Evolutionary conservation across 2,888 invertebrate genomes (phyloP), one percentile per base, ranked within the genome.

Genomic region (Epinotia nisella): DNA sequence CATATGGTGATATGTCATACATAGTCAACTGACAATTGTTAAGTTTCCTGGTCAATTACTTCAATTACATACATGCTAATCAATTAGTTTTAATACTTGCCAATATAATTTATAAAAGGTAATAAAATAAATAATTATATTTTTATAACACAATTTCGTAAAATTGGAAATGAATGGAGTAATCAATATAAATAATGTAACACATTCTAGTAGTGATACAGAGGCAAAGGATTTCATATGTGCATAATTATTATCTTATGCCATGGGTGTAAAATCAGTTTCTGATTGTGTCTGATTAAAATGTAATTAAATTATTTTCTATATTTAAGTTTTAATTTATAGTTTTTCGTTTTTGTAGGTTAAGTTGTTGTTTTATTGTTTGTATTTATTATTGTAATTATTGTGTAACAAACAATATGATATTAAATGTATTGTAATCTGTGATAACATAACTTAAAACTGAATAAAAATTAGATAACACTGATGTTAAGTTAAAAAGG

Each of bases 91-190:
- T 41, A 9, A 41, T 56, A 15, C 24, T 56, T 56, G 21, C 21
- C 24, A 24, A 56, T 11, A 56, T 11, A 24, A 5, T 51, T 3
- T 55, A 56, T 56, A n/a, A n/a, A n/a, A n/a, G n/a, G 19, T 13
- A 56, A 53, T 53, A 21, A n/a, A 41, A 41, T 41, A 41, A 1
- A 3, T 41, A 41, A 10, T 11, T 9, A 17, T 53, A 51, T 24
- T 10, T 15, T 24, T 15, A 56, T 56, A 15, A 24, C 15, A 56
- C 15, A 7, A 29, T n/a, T 58, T 24, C 9, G 9, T 29, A n/a
- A 58, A n/a, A 29, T 58, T 39, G 39, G 11, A 60, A 60, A 60
- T 13, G 7, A 60, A 60, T 60, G 60, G 39, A 60, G 39, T 60
- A 60, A 53, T 60, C 35, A 70, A 70, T 19, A 41, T 49, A 49